These are phyloP conservation scores for Miltochrista miniata DNA, from an alignment of 2,888 invertebrate species.

Conservation along the genomic window DNA sequence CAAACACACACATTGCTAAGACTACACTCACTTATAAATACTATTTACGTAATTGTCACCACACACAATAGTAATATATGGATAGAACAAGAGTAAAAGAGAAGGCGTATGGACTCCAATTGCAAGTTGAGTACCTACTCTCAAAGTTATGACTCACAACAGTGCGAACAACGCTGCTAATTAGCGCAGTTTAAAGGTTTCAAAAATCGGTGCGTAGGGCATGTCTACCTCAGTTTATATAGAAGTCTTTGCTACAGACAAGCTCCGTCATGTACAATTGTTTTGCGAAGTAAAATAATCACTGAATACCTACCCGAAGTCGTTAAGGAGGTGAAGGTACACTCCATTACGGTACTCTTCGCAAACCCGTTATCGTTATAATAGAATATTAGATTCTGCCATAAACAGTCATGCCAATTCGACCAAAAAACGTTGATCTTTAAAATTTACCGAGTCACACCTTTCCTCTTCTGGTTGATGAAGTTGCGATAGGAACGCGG, in stretches of 20 bases:
- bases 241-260: slow-evolving; percentile 46
- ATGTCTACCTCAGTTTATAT: too few species aligned
- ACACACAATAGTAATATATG: too few species aligned
- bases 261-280: slow-evolving; percentile 37
- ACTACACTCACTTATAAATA: too few species aligned
- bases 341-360: slow-evolving; percentile 63
- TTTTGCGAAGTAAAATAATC: slow-evolving; percentile 42
- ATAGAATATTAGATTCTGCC: slow-evolving; percentile 75
- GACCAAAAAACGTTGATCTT: slow-evolving; percentile 61
- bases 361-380: slow-evolving; percentile 61
- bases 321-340: slow-evolving; percentile 47
- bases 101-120: too few species aligned
- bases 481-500: slow-evolving; percentile 19
- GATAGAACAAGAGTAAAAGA: too few species aligned
- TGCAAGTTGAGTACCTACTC: too few species aligned
- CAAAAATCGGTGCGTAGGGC: too few species aligned
- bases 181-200: too few species aligned
- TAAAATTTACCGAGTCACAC: slow-evolving; percentile 40
- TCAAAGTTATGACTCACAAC: too few species aligned
- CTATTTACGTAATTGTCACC: too few species aligned
- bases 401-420: slow-evolving; percentile 58
- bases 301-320: slow-evolving; percentile 35
- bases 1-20: too few species aligned
- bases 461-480: slow-evolving; percentile 18
- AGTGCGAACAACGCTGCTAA: too few species aligned